Conservation (phyloP, 2,113 vertebrate genomes). For the Poecile atricapillus region DNA sequence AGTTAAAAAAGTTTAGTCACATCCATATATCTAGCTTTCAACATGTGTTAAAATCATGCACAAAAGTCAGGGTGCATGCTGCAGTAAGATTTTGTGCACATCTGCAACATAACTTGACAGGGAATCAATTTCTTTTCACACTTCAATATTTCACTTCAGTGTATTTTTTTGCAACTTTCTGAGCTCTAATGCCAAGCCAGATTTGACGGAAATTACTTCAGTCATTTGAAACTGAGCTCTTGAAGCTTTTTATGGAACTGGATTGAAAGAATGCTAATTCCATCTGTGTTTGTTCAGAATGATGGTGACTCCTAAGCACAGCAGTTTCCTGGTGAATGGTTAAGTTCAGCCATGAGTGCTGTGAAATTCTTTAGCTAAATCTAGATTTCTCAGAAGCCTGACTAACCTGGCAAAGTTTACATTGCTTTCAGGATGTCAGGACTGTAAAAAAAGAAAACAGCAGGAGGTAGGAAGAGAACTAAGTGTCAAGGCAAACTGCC, state of each 20-base stretch:
- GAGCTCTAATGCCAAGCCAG: conserved; percentile 29
- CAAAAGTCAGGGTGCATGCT: background rate
- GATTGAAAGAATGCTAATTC: conserved; percentile 52
- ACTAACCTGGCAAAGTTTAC: conserved; percentile 53
- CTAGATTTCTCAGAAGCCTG: conserved; percentile 35
- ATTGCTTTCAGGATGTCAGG: conserved; percentile 20
- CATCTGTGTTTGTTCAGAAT: conserved; percentile 41
- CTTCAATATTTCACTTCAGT: conserved; percentile 43
- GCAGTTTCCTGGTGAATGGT: conserved; percentile 30
- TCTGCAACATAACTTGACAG: conserved; percentile 34
- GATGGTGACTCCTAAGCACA: conserved; percentile 36
- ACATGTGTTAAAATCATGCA: conserved; percentile 1
- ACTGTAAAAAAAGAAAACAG: conserved; percentile 1
- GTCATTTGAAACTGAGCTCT: conserved; percentile 38
- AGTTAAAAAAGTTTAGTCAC: background rate
- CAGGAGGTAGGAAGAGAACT: conserved; percentile 43
- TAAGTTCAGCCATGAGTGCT: background rate
- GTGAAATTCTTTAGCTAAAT: conserved; percentile 40
- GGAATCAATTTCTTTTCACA: conserved; percentile 50
- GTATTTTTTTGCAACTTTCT: conserved; percentile 24
- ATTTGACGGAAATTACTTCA: conserved; percentile 42
- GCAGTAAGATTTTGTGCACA: conserved; percentile 17
- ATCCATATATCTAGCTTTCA: background rate
- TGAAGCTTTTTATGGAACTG: conserved; percentile 55
- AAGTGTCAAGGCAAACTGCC: background rate